A percentile compares a stretch with the other conserved stretches of the same genome.
These are phyloP conservation scores for Tetropium fuscum DNA, from an alignment of 2,888 invertebrate genomes.

Conservation along the genomic window DNA sequence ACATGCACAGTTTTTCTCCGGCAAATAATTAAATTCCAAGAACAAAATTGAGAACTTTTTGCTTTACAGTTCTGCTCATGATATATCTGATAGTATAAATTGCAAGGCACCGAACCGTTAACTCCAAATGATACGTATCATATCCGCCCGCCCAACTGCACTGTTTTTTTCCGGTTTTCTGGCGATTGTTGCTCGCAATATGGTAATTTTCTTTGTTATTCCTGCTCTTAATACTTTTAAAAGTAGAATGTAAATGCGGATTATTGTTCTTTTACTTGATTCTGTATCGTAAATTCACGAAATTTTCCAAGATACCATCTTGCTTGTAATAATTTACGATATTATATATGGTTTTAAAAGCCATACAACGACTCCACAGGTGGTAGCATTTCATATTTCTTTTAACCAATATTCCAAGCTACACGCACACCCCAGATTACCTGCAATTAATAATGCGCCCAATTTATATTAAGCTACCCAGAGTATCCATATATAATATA, in stretches of 20 bases:
- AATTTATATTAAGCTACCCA: too few relatives aligned
- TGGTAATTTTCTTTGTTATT: conserved; percentile 27
- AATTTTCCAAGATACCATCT: conserved; percentile 8
- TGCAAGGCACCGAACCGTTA: conserved; percentile 21
- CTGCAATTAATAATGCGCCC: too few relatives aligned
- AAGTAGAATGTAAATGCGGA: neutral
- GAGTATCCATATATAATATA: too few relatives aligned
- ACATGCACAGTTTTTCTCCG: conserved; percentile 5
- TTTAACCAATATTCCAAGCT: too few relatives aligned
- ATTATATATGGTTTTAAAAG: neutral
- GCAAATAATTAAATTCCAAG: conserved; percentile 17
- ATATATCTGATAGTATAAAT: conserved; percentile 23
- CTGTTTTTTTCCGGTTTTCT: conserved; percentile 20
- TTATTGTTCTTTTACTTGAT: neutral
- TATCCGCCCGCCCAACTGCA: conserved; percentile 22
- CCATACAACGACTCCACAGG: neutral
- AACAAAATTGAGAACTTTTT: conserved; percentile 12
- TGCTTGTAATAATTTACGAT: neutral
- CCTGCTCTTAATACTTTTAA: conserved; percentile 6
- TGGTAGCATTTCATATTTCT: too few relatives aligned
- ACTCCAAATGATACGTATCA: conserved; percentile 25
- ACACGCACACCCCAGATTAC: too few relatives aligned
- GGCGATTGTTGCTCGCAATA: conserved; percentile 20
- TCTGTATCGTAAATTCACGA: conserved; percentile 9
- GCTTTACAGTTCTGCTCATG: conserved; percentile 1